These are phyloP conservation scores for Neostethus bicornis DNA, from an alignment of 2,797 vertebrate genomes.

Conservation along the genomic window DNA sequence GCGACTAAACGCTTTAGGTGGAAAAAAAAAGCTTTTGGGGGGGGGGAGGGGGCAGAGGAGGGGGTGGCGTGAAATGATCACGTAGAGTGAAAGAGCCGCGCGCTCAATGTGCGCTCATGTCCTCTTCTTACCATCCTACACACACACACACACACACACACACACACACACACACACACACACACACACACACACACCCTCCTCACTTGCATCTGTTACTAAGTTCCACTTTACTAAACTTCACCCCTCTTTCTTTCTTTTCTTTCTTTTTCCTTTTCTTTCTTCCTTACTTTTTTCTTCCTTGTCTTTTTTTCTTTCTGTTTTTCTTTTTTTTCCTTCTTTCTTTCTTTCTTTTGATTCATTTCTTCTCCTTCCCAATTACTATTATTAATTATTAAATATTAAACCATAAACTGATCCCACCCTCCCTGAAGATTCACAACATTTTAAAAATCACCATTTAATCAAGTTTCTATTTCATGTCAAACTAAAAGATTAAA, in stretches of 20 bases:
- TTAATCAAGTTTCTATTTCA: too few species aligned
- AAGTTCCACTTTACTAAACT: constrained; percentile 78
- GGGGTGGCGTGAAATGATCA: constrained; percentile 99
- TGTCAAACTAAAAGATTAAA: too few species aligned
- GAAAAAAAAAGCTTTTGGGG: constrained; percentile 95
- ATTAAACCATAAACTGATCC: too few species aligned
- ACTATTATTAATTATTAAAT: too few species aligned
- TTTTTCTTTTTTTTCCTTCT: constrained; percentile 36
- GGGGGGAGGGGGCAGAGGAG: too few species aligned
- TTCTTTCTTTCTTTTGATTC: constrained; percentile 36
- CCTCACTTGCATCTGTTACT: constrained; percentile 80
- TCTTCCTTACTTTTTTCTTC: background rate
- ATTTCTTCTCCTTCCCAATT: constrained; percentile 39
- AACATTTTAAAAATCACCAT: too few species aligned
- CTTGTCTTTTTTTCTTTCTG: constrained; percentile 37
- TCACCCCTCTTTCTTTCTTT: constrained; percentile 43
- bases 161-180: constrained; percentile 50
- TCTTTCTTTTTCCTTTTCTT: constrained; percentile 45
- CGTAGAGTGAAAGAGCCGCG: constrained; percentile 88
- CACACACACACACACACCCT: constrained; percentile 50
- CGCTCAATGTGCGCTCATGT: constrained; percentile 94
- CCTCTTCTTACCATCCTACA: constrained; percentile 73
- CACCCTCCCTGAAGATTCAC: too few species aligned
- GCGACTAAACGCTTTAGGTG: constrained; percentile 99
- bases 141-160: constrained; percentile 11